Percentiles rank a stretch among this genome's conserved stretches.
Conservation (phyloP, 2,113 vertebrate species). For the Corythaixoides concolor region DNA sequence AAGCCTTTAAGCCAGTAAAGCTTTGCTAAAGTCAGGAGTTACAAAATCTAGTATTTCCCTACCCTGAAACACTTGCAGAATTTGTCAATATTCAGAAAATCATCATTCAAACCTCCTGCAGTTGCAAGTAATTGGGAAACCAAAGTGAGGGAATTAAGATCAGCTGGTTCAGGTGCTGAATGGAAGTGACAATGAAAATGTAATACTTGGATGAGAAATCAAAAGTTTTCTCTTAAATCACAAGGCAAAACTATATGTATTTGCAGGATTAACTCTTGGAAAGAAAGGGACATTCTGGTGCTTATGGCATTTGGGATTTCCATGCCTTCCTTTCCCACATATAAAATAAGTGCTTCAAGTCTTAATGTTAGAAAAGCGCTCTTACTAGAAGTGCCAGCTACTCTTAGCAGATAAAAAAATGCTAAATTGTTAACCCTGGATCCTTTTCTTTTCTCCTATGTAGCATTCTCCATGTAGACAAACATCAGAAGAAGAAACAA, state of each 20-base stretch:
- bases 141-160: not conserved
- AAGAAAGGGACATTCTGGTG: not conserved
- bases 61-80: not conserved
- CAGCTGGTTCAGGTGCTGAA: not conserved
- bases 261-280: not conserved
- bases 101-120: not conserved
- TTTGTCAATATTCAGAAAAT: not conserved
- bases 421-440: not conserved
- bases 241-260: not conserved
- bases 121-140: not conserved
- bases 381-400: not conserved
- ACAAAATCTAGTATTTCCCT: not conserved
- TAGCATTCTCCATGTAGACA: not conserved
- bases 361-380: not conserved
- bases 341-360: not conserved
- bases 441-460: not conserved
- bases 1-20: slow-evolving; percentile 27
- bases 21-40: not conserved
- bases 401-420: not conserved
- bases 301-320: not conserved
- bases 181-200: not conserved
- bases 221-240: not conserved
- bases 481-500: not conserved
- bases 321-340: not conserved
- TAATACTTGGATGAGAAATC: not conserved